Percentiles rank a stretch among this genome's conserved stretches.
Conservation (phyloP, 2,797 vertebrate genomes). For the Labroides dimidiatus region DNA sequence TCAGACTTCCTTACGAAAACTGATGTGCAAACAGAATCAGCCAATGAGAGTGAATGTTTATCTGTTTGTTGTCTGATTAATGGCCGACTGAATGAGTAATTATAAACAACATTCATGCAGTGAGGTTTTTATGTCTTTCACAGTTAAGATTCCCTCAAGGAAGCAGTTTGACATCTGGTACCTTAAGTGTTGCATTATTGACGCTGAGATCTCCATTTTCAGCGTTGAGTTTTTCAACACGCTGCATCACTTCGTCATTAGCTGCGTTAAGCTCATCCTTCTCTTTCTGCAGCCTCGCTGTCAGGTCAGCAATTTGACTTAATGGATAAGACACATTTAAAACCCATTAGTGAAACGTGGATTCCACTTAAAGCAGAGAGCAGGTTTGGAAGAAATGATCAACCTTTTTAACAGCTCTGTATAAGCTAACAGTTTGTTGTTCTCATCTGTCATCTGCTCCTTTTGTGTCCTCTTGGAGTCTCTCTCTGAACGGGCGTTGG, state of each 20-base stretch:
- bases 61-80: background rate
- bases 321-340: constrained; percentile 32
- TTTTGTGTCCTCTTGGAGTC: constrained; percentile 82
- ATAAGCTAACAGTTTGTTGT: constrained; percentile 79
- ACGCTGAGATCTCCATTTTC: constrained; percentile 74
- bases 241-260: constrained; percentile 77
- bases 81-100: background rate
- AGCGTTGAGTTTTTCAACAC: constrained; percentile 75
- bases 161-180: constrained; percentile 52
- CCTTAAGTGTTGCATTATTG: constrained; percentile 88
- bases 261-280: constrained; percentile 72
- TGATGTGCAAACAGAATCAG: background rate
- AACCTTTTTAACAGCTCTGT: constrained; percentile 84
- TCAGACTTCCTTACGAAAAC: background rate
- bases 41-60: background rate
- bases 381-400: background rate
- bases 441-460: constrained; percentile 82
- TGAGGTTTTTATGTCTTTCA: background rate
- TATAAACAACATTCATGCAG: background rate
- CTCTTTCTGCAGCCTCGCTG: constrained; percentile 78
- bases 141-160: background rate
- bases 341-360: background rate
- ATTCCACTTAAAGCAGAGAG: background rate
- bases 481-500: constrained; percentile 77
- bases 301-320: constrained; percentile 85